Base-by-base conservation (phyloP, 2,888 invertebrate genomes). In the Macrophya annulata region DNA sequence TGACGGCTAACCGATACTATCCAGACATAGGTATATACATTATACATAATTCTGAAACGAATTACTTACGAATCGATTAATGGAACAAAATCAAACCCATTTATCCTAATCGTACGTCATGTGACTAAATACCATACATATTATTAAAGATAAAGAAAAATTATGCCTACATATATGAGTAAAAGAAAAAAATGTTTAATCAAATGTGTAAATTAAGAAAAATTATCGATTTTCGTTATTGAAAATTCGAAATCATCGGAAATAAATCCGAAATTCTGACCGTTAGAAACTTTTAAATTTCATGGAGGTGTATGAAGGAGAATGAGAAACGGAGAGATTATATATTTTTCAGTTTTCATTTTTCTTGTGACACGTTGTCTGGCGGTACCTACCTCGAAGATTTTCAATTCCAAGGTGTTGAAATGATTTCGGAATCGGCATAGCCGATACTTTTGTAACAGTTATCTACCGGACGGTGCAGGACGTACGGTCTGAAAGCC, bases 401-500 rank as follows among this genome's bases (percentile, higher is more conserved):
- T 12, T 62, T 0, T 62, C 25, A 62, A 62, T 62, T 62, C 62
- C 62, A 21, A 62, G 25, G 62, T 62, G 62, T 62, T 25, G 21
- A 21, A 25, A 62, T 62, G 25, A 25, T 21, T 62, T 62, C 12
- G 25, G 62, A 25, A 62, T 62, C 62, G 62, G 37, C 71, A 37
- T 72, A 72, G 17, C 25, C 48, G 51, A 51, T 25, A n/a, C 48
- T 77, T 77, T 55, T 55, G 51, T 51, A 77, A 77, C 77, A 77
- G 77, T 77, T 77, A 77, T 77, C 77, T 55, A 51, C 51, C 77
- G n/a, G 77, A 37, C 51, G 37, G 77, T 77, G 77, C 48, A 55
- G 77, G 37, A 55, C 62, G 77, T n/a, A 55, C 51, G n/a, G 72
- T n/a, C 72, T 45, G 72, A 43, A 45, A 45, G 21, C 17, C 17